phyloP scores from a whole-genome alignment of 1,140 invertebrate species.

The Cyclargus thomasi region DNA sequence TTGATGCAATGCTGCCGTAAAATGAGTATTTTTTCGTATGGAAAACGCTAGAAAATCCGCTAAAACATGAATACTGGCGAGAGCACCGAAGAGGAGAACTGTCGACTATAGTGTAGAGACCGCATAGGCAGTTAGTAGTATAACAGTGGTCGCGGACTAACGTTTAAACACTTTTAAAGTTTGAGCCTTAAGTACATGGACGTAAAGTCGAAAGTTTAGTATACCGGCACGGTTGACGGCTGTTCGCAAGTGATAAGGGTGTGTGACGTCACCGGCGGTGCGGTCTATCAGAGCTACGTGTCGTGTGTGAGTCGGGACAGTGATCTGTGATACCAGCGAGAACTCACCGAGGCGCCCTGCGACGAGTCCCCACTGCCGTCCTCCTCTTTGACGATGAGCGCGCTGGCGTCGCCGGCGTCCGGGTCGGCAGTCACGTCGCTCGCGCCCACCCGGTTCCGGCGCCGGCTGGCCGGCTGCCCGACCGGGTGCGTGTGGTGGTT shows the following conservation, averaged over 20 bases:
- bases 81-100: too few species aligned
- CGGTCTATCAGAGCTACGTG: slow-evolving; percentile 29
- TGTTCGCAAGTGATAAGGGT: slow-evolving; percentile 38
- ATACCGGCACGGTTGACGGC: slow-evolving; percentile 22
- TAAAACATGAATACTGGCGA: too few species aligned
- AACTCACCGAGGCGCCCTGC: slow-evolving; percentile 62
- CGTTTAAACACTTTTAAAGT: not conserved
- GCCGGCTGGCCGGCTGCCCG: slow-evolving; percentile 73
- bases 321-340: slow-evolving; percentile 31
- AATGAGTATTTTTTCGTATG: too few species aligned
- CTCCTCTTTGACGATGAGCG: slow-evolving; percentile 55
- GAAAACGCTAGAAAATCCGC: too few species aligned
- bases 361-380: slow-evolving; percentile 67
- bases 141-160: too few species aligned
- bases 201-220: not conserved
- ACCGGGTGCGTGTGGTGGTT: slow-evolving; percentile 89
- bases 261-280: slow-evolving; percentile 55
- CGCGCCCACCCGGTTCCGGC: slow-evolving; percentile 82
- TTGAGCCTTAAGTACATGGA: not conserved
- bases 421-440: slow-evolving; percentile 74
- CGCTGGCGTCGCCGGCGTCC: slow-evolving; percentile 33
- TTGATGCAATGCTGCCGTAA: too few species aligned
- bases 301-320: too few species aligned
- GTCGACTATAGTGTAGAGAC: too few species aligned
- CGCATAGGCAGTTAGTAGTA: too few species aligned